Base-by-base conservation (phyloP, 2,113 vertebrate species). In the Catagonus wagneri region DNA sequence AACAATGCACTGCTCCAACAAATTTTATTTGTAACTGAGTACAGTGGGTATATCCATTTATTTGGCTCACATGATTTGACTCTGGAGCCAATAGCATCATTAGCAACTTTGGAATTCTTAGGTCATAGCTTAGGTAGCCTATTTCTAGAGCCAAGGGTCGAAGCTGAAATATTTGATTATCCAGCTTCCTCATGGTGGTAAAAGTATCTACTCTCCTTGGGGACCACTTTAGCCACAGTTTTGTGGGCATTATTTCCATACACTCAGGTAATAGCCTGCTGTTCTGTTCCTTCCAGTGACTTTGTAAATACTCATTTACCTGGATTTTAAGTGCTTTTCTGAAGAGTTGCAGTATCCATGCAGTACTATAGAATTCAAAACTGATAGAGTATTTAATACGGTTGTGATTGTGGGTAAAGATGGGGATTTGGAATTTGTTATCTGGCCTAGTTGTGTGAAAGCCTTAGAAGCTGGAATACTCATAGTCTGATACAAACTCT, bases 221-320 rank as follows among this genome's bases (percentile, higher is more conserved):
- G 14, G 39, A 36, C 15, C 0, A 76, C 23, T 63, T 81, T 17
- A 34, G 27, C 6, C 2, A 1, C 16, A 4, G 6, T 1, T 14
- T 65, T 83, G 15, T 39, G 23, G 27, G 72, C 15, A 15, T 72
- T 20, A 23, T 44, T 80, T 65, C 44, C 71, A 14, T n/a, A 69
- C 25, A 27, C 66, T 44, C 16, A 27, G 3, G 3, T 34, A 83
- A n/a, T 16, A 36, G 4, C 36, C n/a, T 39, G 25, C 3, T n/a
- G 7, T 84, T 78, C 16, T 71, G 11, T 10, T 23, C 12, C 7
- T 63, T 72, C 7, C 19, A 19, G 29, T 27, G 1, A 68, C 80
- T 93, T 66, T 23, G 3, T 20, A 68, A 32, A 60, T 60, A 60
- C 4, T 7, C 36, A 52, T 56, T 20, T 32, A 4, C 27, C 63